Evolutionary conservation across 2,113 vertebrate species (phyloP), one percentile per base, ranked within the genome.

Genomic region (Rousettus leschenaultii): DNA sequence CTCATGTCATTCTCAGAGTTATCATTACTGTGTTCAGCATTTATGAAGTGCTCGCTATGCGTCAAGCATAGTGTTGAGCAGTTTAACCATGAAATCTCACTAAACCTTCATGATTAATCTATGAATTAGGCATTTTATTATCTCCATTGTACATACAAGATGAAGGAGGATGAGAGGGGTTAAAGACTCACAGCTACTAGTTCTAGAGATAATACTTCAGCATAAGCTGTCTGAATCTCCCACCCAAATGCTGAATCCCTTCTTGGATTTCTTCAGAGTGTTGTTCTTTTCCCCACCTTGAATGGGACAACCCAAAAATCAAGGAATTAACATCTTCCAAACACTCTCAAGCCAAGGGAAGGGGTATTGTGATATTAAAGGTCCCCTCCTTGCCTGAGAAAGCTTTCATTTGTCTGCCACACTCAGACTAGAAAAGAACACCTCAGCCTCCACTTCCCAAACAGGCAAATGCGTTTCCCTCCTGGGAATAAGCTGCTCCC

Each of bases 21-120:
- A 53, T 33, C 7, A 22, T 48, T 18, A 28, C 4, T 4, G 0
- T 8, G 1, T n/a, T 57, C 59, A 6, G 18, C 24, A 16, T 5
- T 2, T 12, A 22, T 7, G 22, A 61, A 28, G 35, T 9, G 30
- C 30, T 65, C 5, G 3, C 33, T 38, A 7, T 59, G 11, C 33
- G 2, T 59, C 8, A 18, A 33, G 13, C 33, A 66, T 24, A 35
- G 38, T 21, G 3, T 9, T 38, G 30, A 38, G 35, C 48, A 40
- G 35, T 33, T 71, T 63, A 5, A 45, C 35, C 26, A 51, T 18
- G 7, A 78, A 43, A 28, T 18, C 40, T 45, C 43, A n/a, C n/a
- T 35, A 40, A 89, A 16, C 3, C 43, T 35, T 24, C 61, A 35
- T 6, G 40, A 77, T 53, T 26, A 35, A 89, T 61, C n/a, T 18